Conservation (phyloP, 2,888 invertebrate genomes). For the Acronicta psi region DNA sequence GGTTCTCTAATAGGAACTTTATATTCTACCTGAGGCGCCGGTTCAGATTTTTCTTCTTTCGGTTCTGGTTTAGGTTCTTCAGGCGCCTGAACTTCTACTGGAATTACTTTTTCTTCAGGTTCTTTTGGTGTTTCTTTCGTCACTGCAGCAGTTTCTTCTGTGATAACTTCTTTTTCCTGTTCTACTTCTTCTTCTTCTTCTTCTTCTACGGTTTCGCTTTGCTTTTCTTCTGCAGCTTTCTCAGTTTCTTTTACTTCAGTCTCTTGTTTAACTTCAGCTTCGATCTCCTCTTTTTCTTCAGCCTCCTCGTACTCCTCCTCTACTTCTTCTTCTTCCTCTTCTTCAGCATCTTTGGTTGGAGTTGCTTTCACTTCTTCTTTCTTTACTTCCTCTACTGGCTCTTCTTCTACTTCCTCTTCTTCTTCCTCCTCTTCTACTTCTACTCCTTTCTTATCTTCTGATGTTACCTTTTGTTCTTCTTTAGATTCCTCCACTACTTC, state of each 20-base stretch:
- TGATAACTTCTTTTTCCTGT: conserved; percentile 33
- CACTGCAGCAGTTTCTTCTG: conserved; percentile 41
- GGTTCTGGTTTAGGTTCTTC: conserved; percentile 43
- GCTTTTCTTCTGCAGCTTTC: conserved; percentile 21
- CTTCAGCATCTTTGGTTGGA: conserved; percentile 35
- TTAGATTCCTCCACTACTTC: conserved; percentile 26
- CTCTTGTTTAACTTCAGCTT: conserved; percentile 25
- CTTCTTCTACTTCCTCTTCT: conserved; percentile 27
- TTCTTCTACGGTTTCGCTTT: conserved; percentile 42
- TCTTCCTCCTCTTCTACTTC: conserved; percentile 19
- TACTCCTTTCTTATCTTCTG: conserved; percentile 9
- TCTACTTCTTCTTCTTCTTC: conserved; percentile 56
- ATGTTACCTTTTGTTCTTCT: conserved; percentile 20
- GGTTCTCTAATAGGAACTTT: conserved; percentile 78
- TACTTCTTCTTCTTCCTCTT: conserved; percentile 59
- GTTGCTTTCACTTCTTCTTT: conserved; percentile 21
- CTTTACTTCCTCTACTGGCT: conserved; percentile 31
- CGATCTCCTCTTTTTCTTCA: conserved; percentile 29
- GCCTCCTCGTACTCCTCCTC: conserved; percentile 52
- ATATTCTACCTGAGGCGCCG: conserved; percentile 55
- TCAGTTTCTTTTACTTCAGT: conserved; percentile 23
- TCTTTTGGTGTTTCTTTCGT: conserved; percentile 43
- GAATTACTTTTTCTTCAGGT: conserved; percentile 42
- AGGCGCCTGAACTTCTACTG: conserved; percentile 38
- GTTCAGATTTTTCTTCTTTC: conserved; percentile 53